Base-by-base conservation (phyloP, 2,797 vertebrate genomes). In the Myotis planiceps region DNA sequence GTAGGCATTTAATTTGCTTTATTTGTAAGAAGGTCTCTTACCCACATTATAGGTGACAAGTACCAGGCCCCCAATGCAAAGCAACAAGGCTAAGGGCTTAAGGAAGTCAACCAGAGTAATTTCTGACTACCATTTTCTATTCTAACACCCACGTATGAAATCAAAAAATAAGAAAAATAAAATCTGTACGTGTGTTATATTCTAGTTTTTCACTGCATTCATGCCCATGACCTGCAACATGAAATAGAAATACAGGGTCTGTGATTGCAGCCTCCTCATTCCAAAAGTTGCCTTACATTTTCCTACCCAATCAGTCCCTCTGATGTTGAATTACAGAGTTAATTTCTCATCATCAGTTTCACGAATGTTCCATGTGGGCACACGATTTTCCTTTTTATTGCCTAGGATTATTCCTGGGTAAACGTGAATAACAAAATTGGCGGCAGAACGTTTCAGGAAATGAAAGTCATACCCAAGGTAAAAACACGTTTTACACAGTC, bases 331-430 rank as follows among this genome's bases (percentile, higher is more conserved):
- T 47, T 68, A 76, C 3, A 79, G 58, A 42, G 49, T 85, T 92
- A 58, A 95, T 66, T 78, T 95, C 21, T 72, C 79, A 78, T 68
- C 10, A 6, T 69, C 90, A n/a, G n/a, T 87, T 92, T 92, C 58
- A 63, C 76, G 47, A 71, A 88, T 90, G 94, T 93, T 66, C 27
- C 55, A 55, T 45, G 66, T 74, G 66, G 53, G 29, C n/a, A 47
- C 32, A 55, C 2, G 3, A 29, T 78, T 94, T 92, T 95, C 65
- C 79, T 92, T 76, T 66, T 68, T 71, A 91, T 82, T 32, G 13
- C 68, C 23, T 15, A 21, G 15, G 69, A 78, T 37, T 88, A 72
- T 69, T 93, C 45, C 34, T 66, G 21, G 51, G 37, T 81, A 86
- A 92, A 81, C 72, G 68, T 42, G 39, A 94, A 66, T 74, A 74